Conservation (phyloP, 2,113 vertebrate species). For the Alethe diademata region DNA sequence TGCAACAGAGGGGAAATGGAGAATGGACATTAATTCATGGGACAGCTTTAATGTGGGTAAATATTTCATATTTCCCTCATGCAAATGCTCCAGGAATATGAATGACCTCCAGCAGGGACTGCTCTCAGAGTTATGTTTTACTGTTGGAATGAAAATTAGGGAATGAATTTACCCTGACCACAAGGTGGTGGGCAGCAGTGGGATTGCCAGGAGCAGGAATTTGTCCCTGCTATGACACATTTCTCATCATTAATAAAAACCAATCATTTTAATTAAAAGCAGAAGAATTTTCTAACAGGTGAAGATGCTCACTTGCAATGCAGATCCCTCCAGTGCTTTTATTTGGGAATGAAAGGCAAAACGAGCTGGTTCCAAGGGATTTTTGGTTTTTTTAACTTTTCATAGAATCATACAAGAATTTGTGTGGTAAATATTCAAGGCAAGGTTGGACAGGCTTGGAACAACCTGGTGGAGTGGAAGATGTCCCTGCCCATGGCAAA, state of each 20-base stretch:
- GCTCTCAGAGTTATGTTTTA: neutral
- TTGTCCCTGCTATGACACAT: neutral
- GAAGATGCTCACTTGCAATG: neutral
- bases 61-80: neutral
- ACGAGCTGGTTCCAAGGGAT: neutral
- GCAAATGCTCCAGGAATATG: neutral
- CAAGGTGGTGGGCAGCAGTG: neutral
- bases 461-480: neutral
- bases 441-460: neutral
- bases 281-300: neutral
- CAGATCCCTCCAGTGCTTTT: neutral
- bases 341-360: neutral
- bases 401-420: neutral
- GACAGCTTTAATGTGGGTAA: neutral
- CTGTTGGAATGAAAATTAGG: neutral
- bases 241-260: neutral
- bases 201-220: neutral
- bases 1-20: neutral
- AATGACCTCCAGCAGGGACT: neutral
- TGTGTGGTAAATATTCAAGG: neutral
- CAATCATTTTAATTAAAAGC: neutral
- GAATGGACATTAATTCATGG: neutral
- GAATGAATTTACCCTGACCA: neutral
- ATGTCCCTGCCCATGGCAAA: neutral
- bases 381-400: neutral